Evolutionary conservation across 2,888 invertebrate species (phyloP).

Genomic region (Sarcophaga variegata): DNA sequence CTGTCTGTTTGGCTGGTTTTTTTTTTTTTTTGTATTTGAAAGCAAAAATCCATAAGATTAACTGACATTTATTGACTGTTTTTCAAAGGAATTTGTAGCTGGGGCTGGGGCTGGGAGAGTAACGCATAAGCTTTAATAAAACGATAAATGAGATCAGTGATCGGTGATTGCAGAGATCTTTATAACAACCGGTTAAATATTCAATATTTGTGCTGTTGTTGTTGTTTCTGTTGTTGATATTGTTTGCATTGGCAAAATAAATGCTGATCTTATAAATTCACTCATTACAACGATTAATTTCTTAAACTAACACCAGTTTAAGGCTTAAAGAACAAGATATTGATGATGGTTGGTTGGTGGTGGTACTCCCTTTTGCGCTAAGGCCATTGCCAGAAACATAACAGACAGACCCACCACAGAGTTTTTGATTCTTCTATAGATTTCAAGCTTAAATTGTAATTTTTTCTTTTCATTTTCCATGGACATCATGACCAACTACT

Average conservation of each 20-base stretch:
- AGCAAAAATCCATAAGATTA: conserved; percentile 66
- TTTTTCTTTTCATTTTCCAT: background rate
- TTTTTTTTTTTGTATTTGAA: background rate
- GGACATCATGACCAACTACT: conserved; percentile 41
- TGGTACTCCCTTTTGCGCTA: background rate
- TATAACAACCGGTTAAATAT: conserved; percentile 57
- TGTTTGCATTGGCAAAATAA: conserved; percentile 44
- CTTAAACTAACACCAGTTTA: conserved; percentile 72
- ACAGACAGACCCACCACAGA: conserved; percentile 77
- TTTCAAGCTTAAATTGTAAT: conserved; percentile 66
- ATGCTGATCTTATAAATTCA: conserved; percentile 74
- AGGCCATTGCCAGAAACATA: background rate
- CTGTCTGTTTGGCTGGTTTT: background rate
- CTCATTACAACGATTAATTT: conserved; percentile 75
- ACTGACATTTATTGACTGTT: conserved; percentile 80
- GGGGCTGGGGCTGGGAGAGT: background rate
- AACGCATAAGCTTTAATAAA: conserved; percentile 65
- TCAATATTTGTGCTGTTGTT: conserved; percentile 30
- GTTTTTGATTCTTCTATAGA: conserved; percentile 70
- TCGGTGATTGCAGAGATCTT: conserved; percentile 17
- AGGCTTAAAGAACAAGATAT: background rate
- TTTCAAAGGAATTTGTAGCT: conserved; percentile 66
- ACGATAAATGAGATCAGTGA: conserved; percentile 72
- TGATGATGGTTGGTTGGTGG: background rate
- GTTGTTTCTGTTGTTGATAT: conserved; percentile 8